Evolutionary conservation across 2,113 vertebrate genomes (phyloP).

Genomic region (Climacteris rufus): DNA sequence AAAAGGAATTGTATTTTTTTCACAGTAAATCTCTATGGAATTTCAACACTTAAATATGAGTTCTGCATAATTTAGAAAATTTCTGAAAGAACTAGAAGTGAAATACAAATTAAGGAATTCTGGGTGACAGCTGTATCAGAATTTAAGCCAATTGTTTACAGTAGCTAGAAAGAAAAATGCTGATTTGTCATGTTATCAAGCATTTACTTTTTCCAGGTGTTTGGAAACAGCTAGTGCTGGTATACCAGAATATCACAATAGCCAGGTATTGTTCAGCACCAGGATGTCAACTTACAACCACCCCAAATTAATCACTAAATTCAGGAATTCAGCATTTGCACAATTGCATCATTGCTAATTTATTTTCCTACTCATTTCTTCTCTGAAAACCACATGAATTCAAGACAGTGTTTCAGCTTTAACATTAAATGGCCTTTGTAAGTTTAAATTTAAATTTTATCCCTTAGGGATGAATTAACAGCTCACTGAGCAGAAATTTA

Average conservation of each 20-base stretch:
- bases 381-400: neutral
- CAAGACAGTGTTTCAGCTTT: neutral
- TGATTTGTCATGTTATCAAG: neutral
- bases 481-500: constrained; percentile 23
- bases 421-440: constrained; percentile 27
- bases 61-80: neutral
- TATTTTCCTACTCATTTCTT: neutral
- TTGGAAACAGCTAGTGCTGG: neutral
- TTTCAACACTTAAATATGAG: neutral
- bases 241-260: neutral
- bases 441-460: constrained; percentile 52
- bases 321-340: neutral
- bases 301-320: neutral
- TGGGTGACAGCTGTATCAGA: neutral
- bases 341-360: neutral
- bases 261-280: neutral
- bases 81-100: neutral
- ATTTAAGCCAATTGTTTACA: neutral
- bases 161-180: neutral
- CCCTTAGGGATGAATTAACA: constrained; percentile 41
- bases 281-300: neutral
- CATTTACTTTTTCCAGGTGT: neutral
- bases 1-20: neutral
- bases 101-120: neutral
- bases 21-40: neutral